Percentiles rank a stretch among this genome's conserved stretches.
phyloP scores from a whole-genome alignment of 2,888 invertebrate species.

The Philereme transversata region DNA sequence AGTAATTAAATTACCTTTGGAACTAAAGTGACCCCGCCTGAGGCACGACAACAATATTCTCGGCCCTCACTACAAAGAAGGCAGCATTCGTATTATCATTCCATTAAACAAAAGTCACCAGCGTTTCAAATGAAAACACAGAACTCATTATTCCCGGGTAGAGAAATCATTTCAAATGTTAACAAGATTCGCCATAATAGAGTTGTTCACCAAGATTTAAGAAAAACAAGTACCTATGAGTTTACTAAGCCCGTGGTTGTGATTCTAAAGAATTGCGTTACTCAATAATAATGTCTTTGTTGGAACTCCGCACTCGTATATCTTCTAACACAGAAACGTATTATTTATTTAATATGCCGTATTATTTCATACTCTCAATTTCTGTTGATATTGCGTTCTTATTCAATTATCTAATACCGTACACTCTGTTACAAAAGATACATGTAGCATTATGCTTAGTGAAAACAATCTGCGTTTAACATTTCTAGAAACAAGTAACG shows the following conservation, averaged over 20 bases:
- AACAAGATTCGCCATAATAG: slow-evolving; percentile 82
- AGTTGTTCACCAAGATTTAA: slow-evolving; percentile 80
- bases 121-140: slow-evolving; percentile 82
- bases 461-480: slow-evolving; percentile 8
- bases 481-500: slow-evolving; percentile 2
- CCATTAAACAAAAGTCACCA: slow-evolving; percentile 84
- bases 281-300: slow-evolving; percentile 34
- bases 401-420: slow-evolving; percentile 31
- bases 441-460: slow-evolving; percentile 11
- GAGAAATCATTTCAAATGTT: slow-evolving; percentile 83
- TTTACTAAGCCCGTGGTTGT: slow-evolving; percentile 51
- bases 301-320: slow-evolving; percentile 16
- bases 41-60: slow-evolving; percentile 79
- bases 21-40: slow-evolving; percentile 77
- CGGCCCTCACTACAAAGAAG: slow-evolving; percentile 78
- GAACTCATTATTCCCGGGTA: slow-evolving; percentile 80
- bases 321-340: neutral
- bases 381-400: slow-evolving; percentile 23
- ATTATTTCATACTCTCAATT: slow-evolving; percentile 27
- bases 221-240: slow-evolving; percentile 72
- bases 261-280: slow-evolving; percentile 65
- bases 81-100: slow-evolving; percentile 82
- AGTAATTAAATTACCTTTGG: slow-evolving; percentile 76
- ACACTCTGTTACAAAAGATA: slow-evolving; percentile 11
- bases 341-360: neutral